Evolutionary conservation across 2,888 invertebrate genomes (phyloP), one percentile per base, ranked within the genome.

Genomic region (Volucella inflata): DNA sequence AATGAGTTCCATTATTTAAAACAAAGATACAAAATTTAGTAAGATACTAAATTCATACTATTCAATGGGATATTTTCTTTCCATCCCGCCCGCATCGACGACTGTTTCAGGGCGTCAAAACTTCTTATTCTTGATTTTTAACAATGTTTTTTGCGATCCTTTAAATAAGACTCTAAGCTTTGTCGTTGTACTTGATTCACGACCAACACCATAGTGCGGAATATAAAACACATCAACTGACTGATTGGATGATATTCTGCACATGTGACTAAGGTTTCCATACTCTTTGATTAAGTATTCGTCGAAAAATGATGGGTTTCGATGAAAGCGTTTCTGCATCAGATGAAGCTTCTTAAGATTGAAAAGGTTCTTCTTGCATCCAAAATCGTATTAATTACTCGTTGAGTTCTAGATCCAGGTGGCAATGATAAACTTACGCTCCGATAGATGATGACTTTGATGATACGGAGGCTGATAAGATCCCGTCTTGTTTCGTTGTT

Each of bases 251-350:
- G 53, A 14, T 16, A 55, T n/a, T 62, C 70, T 55, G 30, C 48
- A 40, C 57, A 70, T 68, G 14, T 68, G 67, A 12, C 44, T 55
- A 21, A 70, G 14, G 8, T 57, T n/a, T 62, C 70, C 70, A 42
- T 70, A 78, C 40, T 70, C 55, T 4, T 9, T 1, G 8, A 78
- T 78, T 8, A 78, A 78, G 16, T 70, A 77, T 4, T 70, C 48
- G 16, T 55, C 40, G 50, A 50, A 21, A 40, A 46, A 75, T n/a
- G 17, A 11, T 14, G 42, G 14, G 40, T 75, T 21, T n/a, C 17
- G 30, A 12, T 3, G 62, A 10, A 77, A 77, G 14, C 48, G 51
- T 12, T 62, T 67, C 44, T 62, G 60, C 68, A 70, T 70, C 16
- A 38, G 16, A 14, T 53, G 14, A 40, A 70, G 53, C 53, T 40